Evolutionary conservation across 2,797 vertebrate genomes (phyloP).

Genomic region (Karalla daura): DNA sequence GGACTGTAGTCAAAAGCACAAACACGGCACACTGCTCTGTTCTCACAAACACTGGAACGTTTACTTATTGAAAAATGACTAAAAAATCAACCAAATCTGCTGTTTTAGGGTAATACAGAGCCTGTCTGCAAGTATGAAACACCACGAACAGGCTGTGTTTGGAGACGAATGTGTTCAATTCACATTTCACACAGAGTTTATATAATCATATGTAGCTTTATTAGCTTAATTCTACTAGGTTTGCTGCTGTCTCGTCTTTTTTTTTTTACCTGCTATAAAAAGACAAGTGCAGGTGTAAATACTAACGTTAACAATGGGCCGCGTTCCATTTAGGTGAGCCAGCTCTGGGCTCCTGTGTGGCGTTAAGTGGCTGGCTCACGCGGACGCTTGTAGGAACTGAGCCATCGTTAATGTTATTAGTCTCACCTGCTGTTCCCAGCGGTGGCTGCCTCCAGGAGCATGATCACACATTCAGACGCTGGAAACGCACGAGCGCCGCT

Average conservation of each 20-base stretch:
- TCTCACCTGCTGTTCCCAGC: conserved; percentile 12
- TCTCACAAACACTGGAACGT: background rate
- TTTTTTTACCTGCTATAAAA: conserved; percentile 11
- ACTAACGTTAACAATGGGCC: conserved; percentile 7
- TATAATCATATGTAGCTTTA: no score
- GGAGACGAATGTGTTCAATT: no score
- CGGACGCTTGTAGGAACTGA: background rate
- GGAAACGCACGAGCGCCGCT: background rate
- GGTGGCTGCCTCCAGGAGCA: background rate
- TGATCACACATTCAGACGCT: background rate
- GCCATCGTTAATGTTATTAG: conserved; percentile 14
- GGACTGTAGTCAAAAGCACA: background rate
- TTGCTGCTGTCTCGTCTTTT: no score
- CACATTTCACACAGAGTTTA: no score
- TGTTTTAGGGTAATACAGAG: no score
- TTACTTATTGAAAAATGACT: no score
- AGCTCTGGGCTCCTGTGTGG: conserved; percentile 7
- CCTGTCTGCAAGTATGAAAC: no score
- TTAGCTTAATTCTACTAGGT: no score
- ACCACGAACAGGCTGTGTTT: no score
- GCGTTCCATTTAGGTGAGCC: conserved; percentile 4
- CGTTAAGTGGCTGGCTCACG: background rate
- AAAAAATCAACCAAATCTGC: no score
- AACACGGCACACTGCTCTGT: background rate
- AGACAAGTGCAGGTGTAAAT: conserved; percentile 10